Conservation (phyloP, 2,113 vertebrate genomes). For the Phyllostomus hastatus region DNA sequence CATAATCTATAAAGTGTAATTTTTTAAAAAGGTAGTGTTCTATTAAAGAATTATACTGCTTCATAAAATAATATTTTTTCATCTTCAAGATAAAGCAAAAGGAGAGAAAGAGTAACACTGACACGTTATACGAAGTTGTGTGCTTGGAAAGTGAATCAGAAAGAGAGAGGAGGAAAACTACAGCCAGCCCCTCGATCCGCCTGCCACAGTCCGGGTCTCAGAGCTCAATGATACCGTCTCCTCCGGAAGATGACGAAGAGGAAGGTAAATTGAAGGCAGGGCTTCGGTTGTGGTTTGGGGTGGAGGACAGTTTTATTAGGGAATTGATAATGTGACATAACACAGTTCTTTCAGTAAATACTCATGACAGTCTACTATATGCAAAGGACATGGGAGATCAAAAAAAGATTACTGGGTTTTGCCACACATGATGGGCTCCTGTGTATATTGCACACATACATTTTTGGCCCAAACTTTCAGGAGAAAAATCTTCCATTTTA, state of each 20-base stretch:
- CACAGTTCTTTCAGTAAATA: not conserved
- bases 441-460: no score
- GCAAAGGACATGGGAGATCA: not conserved
- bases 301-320: not conserved
- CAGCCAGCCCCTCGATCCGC: conserved; percentile 90
- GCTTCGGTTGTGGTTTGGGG: not conserved
- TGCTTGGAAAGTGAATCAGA: conserved; percentile 96
- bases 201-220: conserved; percentile 86
- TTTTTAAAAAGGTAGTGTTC: not conserved
- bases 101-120: conserved; percentile 93
- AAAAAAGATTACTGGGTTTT: not conserved
- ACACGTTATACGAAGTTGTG: conserved; percentile 95
- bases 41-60: not conserved
- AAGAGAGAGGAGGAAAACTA: conserved; percentile 94
- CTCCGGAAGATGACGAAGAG: conserved; percentile 97
- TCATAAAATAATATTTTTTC: conserved; percentile 41
- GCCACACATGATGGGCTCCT: no score
- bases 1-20: no score
- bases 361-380: not conserved
- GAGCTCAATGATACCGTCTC: conserved; percentile 91
- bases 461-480: no score
- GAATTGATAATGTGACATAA: not conserved
- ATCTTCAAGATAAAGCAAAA: conserved; percentile 90
- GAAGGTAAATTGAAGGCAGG: conserved; percentile 86
- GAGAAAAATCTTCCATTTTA: no score